phyloP scores from a whole-genome alignment of 1,140 invertebrate species.

The Heliconius melpomene region DNA sequence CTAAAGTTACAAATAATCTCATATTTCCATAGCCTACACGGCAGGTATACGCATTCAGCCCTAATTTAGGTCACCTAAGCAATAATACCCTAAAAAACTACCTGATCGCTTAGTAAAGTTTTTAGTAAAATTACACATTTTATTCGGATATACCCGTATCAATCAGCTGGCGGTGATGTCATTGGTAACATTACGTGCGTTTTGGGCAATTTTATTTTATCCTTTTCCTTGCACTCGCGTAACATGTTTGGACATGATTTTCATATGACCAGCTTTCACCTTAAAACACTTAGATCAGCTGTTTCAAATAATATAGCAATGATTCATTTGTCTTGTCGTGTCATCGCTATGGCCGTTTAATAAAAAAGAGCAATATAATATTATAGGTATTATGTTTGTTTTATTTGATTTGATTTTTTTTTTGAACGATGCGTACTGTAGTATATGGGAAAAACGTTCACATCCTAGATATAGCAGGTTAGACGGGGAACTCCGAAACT shows the following conservation, averaged over 20 bases:
- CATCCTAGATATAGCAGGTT: no score
- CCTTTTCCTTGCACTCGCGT: slow-evolving; percentile 39
- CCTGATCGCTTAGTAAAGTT: slow-evolving; percentile 17
- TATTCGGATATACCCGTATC: slow-evolving; percentile 43
- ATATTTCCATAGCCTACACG: background rate
- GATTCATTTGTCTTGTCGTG: slow-evolving; percentile 65
- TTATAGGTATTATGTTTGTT: background rate
- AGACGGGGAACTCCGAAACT: no score
- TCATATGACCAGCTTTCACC: slow-evolving; percentile 59
- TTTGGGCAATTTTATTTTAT: slow-evolving; percentile 34
- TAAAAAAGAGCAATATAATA: background rate
- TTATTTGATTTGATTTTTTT: background rate
- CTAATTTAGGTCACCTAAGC: background rate
- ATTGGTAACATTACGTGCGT: slow-evolving; percentile 50
- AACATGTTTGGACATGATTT: slow-evolving; percentile 61
- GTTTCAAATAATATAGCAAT: slow-evolving; percentile 58
- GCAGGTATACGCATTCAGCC: background rate
- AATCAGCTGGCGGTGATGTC: slow-evolving; percentile 62
- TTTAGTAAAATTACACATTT: slow-evolving; percentile 16
- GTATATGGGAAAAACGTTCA: no score
- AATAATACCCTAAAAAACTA: slow-evolving; percentile 10
- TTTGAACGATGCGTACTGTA: no score
- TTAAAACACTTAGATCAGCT: slow-evolving; percentile 56
- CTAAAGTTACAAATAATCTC: background rate
- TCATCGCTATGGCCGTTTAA: background rate